A percentile compares a stretch with the other conserved stretches of the same genome.
phyloP scores from a whole-genome alignment of 2,113 vertebrate species.

The Heterotis niloticus region DNA sequence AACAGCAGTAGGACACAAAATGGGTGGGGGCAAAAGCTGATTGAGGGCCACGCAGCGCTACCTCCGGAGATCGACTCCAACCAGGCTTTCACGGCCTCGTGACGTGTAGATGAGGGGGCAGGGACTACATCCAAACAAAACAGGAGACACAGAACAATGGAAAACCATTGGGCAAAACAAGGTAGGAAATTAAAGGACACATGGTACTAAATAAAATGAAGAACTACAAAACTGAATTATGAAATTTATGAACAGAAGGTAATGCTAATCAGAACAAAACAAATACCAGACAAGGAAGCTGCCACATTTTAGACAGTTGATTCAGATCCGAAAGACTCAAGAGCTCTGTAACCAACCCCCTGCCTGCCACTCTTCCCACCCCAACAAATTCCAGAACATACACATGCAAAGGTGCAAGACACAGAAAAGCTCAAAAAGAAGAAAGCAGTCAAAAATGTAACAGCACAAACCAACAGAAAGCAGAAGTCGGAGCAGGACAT shows the following conservation, averaged over 20 bases:
- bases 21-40: conserved; percentile 25
- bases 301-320: too few species aligned
- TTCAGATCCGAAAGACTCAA: too few species aligned
- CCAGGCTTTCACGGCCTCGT: conserved; percentile 93
- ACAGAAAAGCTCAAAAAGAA: background rate
- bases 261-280: background rate
- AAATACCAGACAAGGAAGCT: background rate
- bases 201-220: conserved; percentile 40
- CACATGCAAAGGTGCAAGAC: background rate
- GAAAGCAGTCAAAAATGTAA: conserved; percentile 25
- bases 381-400: background rate
- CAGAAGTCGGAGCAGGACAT: conserved; percentile 31
- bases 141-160: conserved; percentile 49
- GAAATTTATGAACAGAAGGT: background rate
- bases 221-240: background rate
- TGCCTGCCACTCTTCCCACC: background rate
- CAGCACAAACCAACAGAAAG: conserved; percentile 27
- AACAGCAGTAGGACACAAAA: background rate
- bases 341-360: too few species aligned
- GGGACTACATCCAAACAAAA: conserved; percentile 78
- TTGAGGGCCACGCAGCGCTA: conserved; percentile 67
- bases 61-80: conserved; percentile 95
- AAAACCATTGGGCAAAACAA: conserved; percentile 41
- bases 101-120: conserved; percentile 80
- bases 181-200: conserved; percentile 52